Percentiles rank a stretch among this genome's conserved stretches.
These are phyloP conservation scores for Enhydra lutris DNA, from an alignment of 2,113 vertebrate species.

Conservation along the genomic window DNA sequence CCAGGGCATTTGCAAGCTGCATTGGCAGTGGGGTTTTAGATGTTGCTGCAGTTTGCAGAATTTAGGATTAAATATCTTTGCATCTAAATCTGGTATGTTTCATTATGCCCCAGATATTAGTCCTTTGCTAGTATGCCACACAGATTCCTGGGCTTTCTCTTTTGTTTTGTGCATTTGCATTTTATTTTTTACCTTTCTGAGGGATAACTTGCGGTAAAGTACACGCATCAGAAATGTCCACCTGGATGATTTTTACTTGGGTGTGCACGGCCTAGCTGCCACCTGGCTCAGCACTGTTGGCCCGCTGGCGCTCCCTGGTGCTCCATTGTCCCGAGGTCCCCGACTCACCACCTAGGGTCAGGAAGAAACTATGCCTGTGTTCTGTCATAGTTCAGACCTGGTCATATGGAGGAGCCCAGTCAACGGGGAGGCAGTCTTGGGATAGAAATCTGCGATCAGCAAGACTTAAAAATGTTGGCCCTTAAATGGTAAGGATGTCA, in stretches of 20 bases:
- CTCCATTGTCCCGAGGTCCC: neutral
- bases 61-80: conserved; percentile 13
- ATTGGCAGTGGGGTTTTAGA: neutral
- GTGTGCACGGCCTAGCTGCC: accelerated
- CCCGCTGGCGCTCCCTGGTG: neutral
- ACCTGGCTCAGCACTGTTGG: accelerated
- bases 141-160: neutral
- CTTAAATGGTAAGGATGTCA: neutral
- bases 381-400: neutral
- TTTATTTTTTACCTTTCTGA: neutral
- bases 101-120: neutral
- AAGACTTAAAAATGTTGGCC: neutral
- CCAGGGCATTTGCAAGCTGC: neutral
- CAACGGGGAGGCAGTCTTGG: neutral
- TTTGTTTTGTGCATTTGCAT: neutral
- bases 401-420: neutral
- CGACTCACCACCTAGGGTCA: neutral
- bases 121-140: neutral
- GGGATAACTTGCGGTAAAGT: neutral
- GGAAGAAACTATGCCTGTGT: neutral
- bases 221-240: neutral
- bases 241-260: neutral
- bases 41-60: conserved; percentile 37
- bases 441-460: neutral
- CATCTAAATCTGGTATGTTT: neutral